phyloP scores from a whole-genome alignment of 2,888 invertebrate genomes.

The Aspidiotus destructor region DNA sequence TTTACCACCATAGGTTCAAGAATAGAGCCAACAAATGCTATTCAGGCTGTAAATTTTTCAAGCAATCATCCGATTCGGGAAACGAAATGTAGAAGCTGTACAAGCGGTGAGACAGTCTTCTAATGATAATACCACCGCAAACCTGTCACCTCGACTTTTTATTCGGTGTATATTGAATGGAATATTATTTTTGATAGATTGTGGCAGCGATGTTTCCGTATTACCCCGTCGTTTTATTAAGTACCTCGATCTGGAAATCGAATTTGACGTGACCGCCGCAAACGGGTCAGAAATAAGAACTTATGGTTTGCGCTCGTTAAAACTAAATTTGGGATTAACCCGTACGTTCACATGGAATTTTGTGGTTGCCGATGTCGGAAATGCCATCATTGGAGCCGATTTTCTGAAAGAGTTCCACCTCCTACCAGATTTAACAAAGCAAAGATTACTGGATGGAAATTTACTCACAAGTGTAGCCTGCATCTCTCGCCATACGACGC shows the following conservation, averaged over 20 bases:
- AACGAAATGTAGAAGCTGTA: not conserved
- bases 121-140: not conserved
- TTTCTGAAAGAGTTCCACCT: constrained; percentile 29
- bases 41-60: constrained; percentile 6
- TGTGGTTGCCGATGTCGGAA: not conserved
- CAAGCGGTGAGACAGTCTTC: not conserved
- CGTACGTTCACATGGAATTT: not conserved
- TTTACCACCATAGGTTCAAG: not conserved
- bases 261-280: not conserved
- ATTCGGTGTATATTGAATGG: not conserved
- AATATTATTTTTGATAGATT: not conserved
- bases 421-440: constrained; percentile 26
- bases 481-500: not conserved
- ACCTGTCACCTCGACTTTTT: constrained; percentile 5
- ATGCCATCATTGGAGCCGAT: constrained; percentile 20
- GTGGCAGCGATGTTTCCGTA: not conserved
- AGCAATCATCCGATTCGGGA: too few relatives aligned
- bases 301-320: not conserved
- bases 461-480: constrained; percentile 19
- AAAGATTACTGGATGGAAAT: constrained; percentile 30
- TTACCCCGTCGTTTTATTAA: not conserved
- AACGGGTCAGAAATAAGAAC: not conserved
- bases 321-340: not conserved
- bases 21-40: not conserved
- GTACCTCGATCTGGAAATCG: too few relatives aligned